A percentile compares a stretch with the other conserved stretches of the same genome.
phyloP scores from a whole-genome alignment of 2,113 vertebrate species.

The Leucopsar rothschildi region DNA sequence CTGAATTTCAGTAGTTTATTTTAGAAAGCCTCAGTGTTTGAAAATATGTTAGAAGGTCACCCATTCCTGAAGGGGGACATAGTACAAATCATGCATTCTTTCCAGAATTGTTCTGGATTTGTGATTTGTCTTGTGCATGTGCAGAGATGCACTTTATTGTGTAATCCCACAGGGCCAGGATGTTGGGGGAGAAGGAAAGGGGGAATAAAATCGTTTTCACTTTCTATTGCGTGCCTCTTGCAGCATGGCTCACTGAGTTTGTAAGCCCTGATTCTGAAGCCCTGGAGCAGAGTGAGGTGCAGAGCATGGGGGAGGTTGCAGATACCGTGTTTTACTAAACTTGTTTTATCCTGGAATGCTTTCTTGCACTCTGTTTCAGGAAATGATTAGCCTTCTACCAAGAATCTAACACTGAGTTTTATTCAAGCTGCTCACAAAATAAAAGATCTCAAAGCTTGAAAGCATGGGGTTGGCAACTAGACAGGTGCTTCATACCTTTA shows the following conservation, averaged over 20 bases:
- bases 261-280: background rate
- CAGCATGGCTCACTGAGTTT: background rate
- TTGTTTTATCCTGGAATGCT: background rate
- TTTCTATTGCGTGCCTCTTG: background rate
- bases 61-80: background rate
- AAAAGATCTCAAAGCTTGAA: background rate
- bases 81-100: background rate
- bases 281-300: background rate
- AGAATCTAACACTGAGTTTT: background rate
- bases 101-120: background rate
- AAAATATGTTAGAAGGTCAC: constrained; percentile 5
- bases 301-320: background rate
- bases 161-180: fast-evolving
- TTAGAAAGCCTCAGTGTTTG: background rate
- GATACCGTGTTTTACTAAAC: background rate
- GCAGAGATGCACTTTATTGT: fast-evolving
- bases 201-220: background rate
- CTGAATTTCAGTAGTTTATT: background rate
- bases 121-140: background rate
- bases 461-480: background rate
- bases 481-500: background rate
- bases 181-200: fast-evolving
- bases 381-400: background rate
- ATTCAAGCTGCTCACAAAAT: background rate
- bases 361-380: background rate